These are phyloP conservation scores for Phaedon cochleariae DNA, from an alignment of 2,888 invertebrate genomes.

Conservation along the genomic window DNA sequence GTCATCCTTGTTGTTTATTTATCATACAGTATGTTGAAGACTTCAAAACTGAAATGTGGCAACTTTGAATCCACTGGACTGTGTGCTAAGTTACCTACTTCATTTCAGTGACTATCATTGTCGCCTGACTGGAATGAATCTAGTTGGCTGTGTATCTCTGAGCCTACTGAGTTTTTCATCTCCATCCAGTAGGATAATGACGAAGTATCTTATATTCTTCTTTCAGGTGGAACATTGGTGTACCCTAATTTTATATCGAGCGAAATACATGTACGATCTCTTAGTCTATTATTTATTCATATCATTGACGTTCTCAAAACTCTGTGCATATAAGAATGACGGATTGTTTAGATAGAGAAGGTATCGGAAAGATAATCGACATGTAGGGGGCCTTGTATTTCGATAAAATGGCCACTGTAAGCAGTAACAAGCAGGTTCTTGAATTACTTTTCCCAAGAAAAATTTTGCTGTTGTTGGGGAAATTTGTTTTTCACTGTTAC, in stretches of 20 bases:
- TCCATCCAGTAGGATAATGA: neutral
- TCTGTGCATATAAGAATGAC: neutral
- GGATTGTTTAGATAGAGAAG: neutral
- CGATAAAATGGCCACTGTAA: neutral
- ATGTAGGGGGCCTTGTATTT: neutral
- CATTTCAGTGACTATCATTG: neutral
- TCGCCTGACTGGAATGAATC: neutral
- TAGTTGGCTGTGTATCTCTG: too few species aligned
- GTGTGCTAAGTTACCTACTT: constrained; percentile 25
- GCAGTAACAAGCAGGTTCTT: neutral
- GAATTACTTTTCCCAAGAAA: too few species aligned
- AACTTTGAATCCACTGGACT: constrained; percentile 28
- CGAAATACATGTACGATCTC: neutral
- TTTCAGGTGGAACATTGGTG: neutral
- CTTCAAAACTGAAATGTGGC: neutral
- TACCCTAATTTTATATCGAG: neutral
- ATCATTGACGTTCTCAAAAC: neutral
- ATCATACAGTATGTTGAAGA: neutral
- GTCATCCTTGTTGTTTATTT: neutral
- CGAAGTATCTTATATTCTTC: neutral
- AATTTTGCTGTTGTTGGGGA: too few species aligned
- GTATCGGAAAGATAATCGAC: neutral
- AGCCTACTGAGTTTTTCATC: neutral
- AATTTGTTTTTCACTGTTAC: too few species aligned
- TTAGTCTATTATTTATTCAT: neutral